Percentiles rank a stretch among this genome's conserved stretches.
These are phyloP conservation scores for Anthophora plumipes DNA, from an alignment of 2,888 invertebrate genomes.

Conservation along the genomic window DNA sequence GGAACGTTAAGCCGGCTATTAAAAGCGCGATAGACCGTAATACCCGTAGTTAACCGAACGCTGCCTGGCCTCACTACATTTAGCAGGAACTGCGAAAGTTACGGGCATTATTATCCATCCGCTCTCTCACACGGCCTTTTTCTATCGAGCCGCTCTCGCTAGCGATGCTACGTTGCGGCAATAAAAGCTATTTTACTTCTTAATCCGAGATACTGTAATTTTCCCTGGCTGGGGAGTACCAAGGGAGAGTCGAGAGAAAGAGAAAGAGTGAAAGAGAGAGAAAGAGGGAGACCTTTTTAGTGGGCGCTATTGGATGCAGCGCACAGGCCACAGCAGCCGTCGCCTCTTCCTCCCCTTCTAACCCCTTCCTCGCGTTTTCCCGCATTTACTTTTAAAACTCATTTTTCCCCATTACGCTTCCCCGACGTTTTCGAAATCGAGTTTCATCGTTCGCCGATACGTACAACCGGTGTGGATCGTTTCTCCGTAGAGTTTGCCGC, in stretches of 20 bases:
- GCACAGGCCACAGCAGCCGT: conserved; percentile 3
- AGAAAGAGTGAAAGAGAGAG: neutral
- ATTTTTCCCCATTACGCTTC: conserved; percentile 48
- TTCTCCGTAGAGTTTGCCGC: conserved; percentile 19
- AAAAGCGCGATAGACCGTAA: conserved; percentile 75
- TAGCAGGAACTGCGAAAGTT: conserved; percentile 69
- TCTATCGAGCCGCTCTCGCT: conserved; percentile 58
- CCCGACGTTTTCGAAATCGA: conserved; percentile 51
- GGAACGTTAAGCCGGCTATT: conserved; percentile 72
- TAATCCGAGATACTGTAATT: conserved; percentile 70
- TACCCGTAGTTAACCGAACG: conserved; percentile 71
- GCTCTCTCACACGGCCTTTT: conserved; percentile 57
- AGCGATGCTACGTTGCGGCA: conserved; percentile 59
- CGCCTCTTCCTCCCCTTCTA: neutral
- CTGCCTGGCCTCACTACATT: conserved; percentile 58
- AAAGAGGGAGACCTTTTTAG: conserved; percentile 43
- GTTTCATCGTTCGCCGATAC: conserved; percentile 40
- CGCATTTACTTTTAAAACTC: conserved; percentile 50
- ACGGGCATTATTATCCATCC: conserved; percentile 71
- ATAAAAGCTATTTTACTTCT: conserved; percentile 74
- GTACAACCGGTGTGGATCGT: neutral
- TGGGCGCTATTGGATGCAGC: conserved; percentile 18
- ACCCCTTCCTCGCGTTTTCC: conserved; percentile 8
- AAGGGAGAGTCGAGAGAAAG: neutral
- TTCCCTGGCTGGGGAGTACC: conserved; percentile 41